These are phyloP conservation scores for Mimumesa dahlbomi DNA, from an alignment of 2,888 invertebrate genomes.

Conservation along the genomic window DNA sequence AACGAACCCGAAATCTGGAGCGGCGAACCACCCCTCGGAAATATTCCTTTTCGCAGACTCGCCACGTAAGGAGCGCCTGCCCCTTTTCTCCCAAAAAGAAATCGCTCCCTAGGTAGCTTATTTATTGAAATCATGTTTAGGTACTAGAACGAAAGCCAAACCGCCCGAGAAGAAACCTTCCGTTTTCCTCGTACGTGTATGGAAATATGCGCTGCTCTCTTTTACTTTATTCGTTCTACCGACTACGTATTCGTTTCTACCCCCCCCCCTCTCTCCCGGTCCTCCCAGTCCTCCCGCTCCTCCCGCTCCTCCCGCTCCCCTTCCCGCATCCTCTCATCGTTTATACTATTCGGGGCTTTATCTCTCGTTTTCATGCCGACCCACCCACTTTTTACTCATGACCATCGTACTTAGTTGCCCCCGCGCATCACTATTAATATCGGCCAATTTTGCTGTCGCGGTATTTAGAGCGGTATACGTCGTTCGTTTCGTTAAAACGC, in stretches of 20 bases:
- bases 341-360: background rate
- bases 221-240: conserved; percentile 39
- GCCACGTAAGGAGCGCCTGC: conserved; percentile 73
- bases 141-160: conserved; percentile 60
- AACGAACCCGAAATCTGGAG: conserved; percentile 5
- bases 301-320: conserved; percentile 1
- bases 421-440: background rate
- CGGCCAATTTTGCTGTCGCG: background rate
- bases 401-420: background rate
- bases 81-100: conserved; percentile 66
- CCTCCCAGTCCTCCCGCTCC: conserved; percentile 1
- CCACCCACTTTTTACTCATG: background rate
- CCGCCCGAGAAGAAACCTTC: conserved; percentile 45
- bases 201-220: conserved; percentile 63
- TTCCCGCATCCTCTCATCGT: background rate
- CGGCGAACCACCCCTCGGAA: conserved; percentile 26
- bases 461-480: background rate
- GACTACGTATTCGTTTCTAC: too few relatives aligned
- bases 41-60: conserved; percentile 65
- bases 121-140: conserved; percentile 78
- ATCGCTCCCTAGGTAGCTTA: conserved; percentile 78
- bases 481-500: background rate
- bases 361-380: conserved; percentile 3
- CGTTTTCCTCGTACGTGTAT: conserved; percentile 54
- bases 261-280: background rate